A percentile compares a stretch with the other conserved stretches of the same genome.
phyloP scores from a whole-genome alignment of 1,140 invertebrate species.

The Leptopilina boulardi region DNA sequence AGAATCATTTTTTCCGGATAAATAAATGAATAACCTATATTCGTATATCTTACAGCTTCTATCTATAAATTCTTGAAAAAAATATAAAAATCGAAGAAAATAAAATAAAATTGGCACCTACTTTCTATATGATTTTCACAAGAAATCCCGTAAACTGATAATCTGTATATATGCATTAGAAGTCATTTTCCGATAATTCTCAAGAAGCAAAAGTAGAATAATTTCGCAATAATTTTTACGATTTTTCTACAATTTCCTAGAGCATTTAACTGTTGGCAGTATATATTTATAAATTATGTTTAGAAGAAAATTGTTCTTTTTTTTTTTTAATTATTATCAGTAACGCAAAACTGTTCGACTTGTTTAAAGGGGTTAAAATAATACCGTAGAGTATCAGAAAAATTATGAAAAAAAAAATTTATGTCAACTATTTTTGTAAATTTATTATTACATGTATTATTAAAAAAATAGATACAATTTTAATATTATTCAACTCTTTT shows the following conservation, averaged over 20 bases:
- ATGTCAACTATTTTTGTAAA: too few relatives aligned
- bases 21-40: neutral
- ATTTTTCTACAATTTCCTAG: neutral
- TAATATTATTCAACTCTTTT: too few relatives aligned
- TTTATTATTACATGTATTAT: too few relatives aligned
- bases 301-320: slow-evolving; percentile 15
- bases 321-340: neutral
- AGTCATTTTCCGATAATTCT: neutral
- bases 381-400: too few relatives aligned
- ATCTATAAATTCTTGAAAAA: neutral
- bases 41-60: neutral
- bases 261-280: neutral
- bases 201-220: neutral
- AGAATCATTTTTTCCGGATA: neutral
- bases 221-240: neutral
- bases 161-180: neutral
- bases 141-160: neutral
- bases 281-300: neutral
- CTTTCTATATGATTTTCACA: neutral
- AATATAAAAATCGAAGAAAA: neutral
- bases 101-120: neutral
- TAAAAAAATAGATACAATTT: too few relatives aligned
- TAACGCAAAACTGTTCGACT: too few relatives aligned
- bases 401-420: too few relatives aligned
- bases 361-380: too few relatives aligned